phyloP scores from a whole-genome alignment of 2,888 invertebrate genomes.

The Caenorhabditis sp. region DNA sequence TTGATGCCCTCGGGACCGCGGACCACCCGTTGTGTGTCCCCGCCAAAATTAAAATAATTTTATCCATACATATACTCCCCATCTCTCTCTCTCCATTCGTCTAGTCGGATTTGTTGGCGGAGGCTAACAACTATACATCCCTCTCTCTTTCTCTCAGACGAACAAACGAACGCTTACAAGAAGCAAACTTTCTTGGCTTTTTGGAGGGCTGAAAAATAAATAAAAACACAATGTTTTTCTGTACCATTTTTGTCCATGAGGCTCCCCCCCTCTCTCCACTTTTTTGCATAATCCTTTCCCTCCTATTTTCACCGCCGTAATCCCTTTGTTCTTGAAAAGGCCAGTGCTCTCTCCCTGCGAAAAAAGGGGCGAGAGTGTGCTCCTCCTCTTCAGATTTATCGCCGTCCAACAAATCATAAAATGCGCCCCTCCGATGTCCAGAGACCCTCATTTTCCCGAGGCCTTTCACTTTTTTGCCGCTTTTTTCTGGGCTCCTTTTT shows the following conservation, averaged over 20 bases:
- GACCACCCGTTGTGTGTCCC: slow-evolving; percentile 9
- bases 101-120: slow-evolving; percentile 49
- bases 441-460: slow-evolving; percentile 28
- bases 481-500: not conserved
- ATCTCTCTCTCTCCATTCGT: not conserved
- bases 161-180: slow-evolving; percentile 22
- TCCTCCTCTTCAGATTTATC: slow-evolving; percentile 56
- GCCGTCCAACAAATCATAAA: slow-evolving; percentile 61
- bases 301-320: slow-evolving; percentile 27
- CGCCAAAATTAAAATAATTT: slow-evolving; percentile 56
- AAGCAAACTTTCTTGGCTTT: slow-evolving; percentile 33
- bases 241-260: slow-evolving; percentile 5
- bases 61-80: slow-evolving; percentile 28
- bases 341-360: not conserved
- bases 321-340: slow-evolving; percentile 52
- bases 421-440: slow-evolving; percentile 13
- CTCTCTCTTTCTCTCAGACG: slow-evolving; percentile 4
- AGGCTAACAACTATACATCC: slow-evolving; percentile 25
- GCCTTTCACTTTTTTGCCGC: not conserved
- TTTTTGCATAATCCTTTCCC: slow-evolving; percentile 53
- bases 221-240: slow-evolving; percentile 22
- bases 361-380: not conserved
- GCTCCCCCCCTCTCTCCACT: not conserved
- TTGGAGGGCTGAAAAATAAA: not conserved
- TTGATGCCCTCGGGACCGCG: slow-evolving; percentile 8